Conservation (phyloP, 2,888 invertebrate species). For the Yponomeuta evonymella region DNA sequence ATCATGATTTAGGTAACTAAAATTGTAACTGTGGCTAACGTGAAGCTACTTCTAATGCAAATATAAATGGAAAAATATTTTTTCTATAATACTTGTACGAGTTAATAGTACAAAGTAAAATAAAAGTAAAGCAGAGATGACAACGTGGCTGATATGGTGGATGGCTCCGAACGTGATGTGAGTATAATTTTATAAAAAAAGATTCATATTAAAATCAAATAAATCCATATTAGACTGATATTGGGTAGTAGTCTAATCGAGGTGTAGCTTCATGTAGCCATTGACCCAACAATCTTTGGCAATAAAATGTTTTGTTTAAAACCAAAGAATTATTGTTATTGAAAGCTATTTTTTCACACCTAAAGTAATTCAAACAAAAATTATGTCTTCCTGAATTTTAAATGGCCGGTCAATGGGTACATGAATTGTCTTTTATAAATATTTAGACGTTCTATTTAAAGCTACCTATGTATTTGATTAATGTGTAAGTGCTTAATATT, state of each 20-base stretch:
- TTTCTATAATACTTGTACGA: not conserved
- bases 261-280: slow-evolving; percentile 52
- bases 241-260: slow-evolving; percentile 48
- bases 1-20: not conserved
- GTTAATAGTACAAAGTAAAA: not conserved
- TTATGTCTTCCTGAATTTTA: slow-evolving; percentile 51
- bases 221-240: slow-evolving; percentile 50
- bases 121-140: slow-evolving; percentile 4
- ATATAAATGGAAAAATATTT: not conserved
- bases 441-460: slow-evolving; percentile 38
- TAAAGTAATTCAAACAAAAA: slow-evolving; percentile 31
- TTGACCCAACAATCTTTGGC: slow-evolving; percentile 53
- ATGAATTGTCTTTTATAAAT: slow-evolving; percentile 36
- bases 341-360: slow-evolving; percentile 36
- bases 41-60: not conserved
- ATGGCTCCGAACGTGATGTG: slow-evolving; percentile 5
- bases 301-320: slow-evolving; percentile 47
- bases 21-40: not conserved
- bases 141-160: slow-evolving; percentile 10
- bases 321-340: slow-evolving; percentile 62
- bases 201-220: slow-evolving; percentile 7
- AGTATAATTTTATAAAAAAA: slow-evolving; percentile 13
- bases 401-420: slow-evolving; percentile 49
- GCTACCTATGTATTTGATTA: slow-evolving; percentile 48
- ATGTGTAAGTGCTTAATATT: slow-evolving; percentile 64